Evolutionary conservation across 2,888 invertebrate species (phyloP), one percentile per base, ranked within the genome.

Genomic region (Acanthacorydalis orientalis): DNA sequence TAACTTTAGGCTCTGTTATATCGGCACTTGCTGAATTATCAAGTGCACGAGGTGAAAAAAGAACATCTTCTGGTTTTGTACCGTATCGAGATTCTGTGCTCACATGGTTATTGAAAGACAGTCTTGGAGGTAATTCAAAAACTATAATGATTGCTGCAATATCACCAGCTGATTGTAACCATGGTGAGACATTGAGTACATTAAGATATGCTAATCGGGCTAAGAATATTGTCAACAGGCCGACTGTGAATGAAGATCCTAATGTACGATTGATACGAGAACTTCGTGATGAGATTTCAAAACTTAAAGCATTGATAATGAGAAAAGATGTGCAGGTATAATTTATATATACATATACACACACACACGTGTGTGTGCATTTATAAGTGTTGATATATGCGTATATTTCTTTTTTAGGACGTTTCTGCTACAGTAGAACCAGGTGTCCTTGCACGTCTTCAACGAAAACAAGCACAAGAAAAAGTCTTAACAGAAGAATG

Each of bases 91-190:
- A 90, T 67, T 89, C 89, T 0, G 86, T 87, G 44, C 73, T 90
- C 11, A 90, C 90, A 3, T 89, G 89, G 88, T 67, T 90, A 48
- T 70, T 90, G 7, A 89, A 88, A 62, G 90, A 90, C 59, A 87
- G 87, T 51, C 69, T 90, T 44, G 90, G 90, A 1, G 89, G 90
- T 1, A 90, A 90, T 67, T 86, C 88, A 10, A 89, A 89, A 64
- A 90, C 90, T 0, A 87, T 89, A 52, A 90, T 90, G 89, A 86
- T 90, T 51, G 89, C 89, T 31, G 85, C 84, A 15, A 79, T 81
- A 50, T 76, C 76, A 62, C 64, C 64, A 11, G 64, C 65, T 47
- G 88, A 88, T 65, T 83, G 83, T 60, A 89, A 90, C 67, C 88
- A 88, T 62, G 83, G 83, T 33, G 90, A 90, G 64, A 89, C 89